Evolutionary conservation across 23 tunicate species (phyloP).

Genomic region (Halocynthia roretzi): DNA sequence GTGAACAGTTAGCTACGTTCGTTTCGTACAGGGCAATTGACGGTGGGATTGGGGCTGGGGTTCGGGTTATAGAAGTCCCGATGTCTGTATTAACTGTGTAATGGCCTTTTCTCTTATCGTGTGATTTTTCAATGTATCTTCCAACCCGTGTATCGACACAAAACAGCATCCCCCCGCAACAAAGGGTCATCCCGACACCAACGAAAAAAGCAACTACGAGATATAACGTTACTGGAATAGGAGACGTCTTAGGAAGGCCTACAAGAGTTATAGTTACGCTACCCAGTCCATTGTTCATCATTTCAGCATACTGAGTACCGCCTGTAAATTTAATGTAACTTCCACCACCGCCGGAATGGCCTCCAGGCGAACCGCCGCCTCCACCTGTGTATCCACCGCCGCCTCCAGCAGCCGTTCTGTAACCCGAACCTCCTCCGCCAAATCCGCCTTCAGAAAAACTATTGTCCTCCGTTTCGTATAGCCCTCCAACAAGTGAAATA

Average conservation of each 20-base stretch:
- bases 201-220: conserved; percentile 42
- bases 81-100: no score
- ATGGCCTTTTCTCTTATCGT: background rate
- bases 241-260: conserved; percentile 56
- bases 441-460: conserved; percentile 89
- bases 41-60: background rate
- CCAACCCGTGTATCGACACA: background rate
- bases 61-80: no score
- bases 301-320: conserved; percentile 58
- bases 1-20: background rate
- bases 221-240: conserved; percentile 59
- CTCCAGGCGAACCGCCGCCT: conserved; percentile 79
- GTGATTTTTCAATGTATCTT: background rate
- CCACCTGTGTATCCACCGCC: conserved; percentile 99
- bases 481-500: conserved; percentile 59
- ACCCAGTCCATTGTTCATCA: conserved; percentile 52
- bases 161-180: conserved; percentile 42
- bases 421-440: conserved; percentile 94
- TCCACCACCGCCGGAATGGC: conserved; percentile 96
- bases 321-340: conserved; percentile 76
- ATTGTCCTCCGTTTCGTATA: conserved; percentile 26
- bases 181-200: conserved; percentile 36
- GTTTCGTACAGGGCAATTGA: conserved; percentile 11
- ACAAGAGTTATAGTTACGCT: conserved; percentile 57
- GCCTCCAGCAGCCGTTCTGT: conserved; percentile 63